Base-by-base conservation (phyloP, 2,888 invertebrate genomes). In the Melinaea marsaeus region DNA sequence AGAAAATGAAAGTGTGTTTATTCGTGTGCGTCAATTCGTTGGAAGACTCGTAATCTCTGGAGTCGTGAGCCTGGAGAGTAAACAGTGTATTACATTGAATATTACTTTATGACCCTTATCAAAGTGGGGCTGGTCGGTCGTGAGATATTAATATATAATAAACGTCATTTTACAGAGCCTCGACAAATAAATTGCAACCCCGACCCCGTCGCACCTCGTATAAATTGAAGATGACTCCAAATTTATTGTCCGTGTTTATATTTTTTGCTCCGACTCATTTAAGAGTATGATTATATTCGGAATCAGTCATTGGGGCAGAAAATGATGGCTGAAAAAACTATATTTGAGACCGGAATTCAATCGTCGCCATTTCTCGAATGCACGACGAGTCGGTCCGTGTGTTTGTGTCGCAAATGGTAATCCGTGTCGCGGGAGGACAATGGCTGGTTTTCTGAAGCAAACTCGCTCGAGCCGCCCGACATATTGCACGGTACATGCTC, bases 321-420 rank as follows among this genome's bases (percentile, higher is more conserved):
- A 66, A 67, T 62, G 63, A 55, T 66, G 59, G 62, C 22, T 55
- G 64, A 63, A 67, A 67, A 22, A 63, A 61, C 55, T 61, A 54
- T 65, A 65, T 62, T 48, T 57, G 32, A 47, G 47, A 42, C 61
- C 48, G 55, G 58, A 58, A 65, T 60, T 64, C 66, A 51, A 65
- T 61, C 63, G 65, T 60, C 65, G 60, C 66, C 67, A 57, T 55
- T 54, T 69, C 66, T 70, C 71, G 71, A 73, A 74, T 76, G 71
- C 66, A 63, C 72, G 69, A 71, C 68, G 65, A 74, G 67, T 56
- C 71, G 64, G 60, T 68, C 67, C 68, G 57, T 64, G 62, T 60
- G 55, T 64, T 66, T 55, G 65, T 68, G 7, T 42, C 42, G 42
- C 61, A 66, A 59, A 64, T 13, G 54, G 58, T 58, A 58, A 37